phyloP scores from a whole-genome alignment of 2,888 invertebrate species.

The Acronicta alni region DNA sequence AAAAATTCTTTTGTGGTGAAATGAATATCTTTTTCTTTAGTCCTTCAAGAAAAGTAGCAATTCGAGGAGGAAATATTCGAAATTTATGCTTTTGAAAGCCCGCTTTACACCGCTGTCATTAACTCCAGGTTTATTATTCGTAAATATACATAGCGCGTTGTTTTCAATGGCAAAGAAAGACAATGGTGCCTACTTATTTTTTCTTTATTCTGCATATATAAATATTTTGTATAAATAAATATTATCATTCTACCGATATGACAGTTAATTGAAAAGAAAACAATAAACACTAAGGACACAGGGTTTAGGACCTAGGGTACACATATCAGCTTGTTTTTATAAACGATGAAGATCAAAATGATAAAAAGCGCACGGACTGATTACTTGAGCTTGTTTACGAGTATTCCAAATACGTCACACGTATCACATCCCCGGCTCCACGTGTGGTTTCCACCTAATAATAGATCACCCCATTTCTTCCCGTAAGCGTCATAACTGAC shows the following conservation, averaged over 20 bases:
- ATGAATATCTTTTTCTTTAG: constrained; percentile 31
- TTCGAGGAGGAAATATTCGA: constrained; percentile 32
- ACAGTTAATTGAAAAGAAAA: constrained; percentile 15
- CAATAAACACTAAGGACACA: constrained; percentile 20
- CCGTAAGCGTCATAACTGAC: constrained; percentile 27
- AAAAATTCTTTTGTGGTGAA: constrained; percentile 39
- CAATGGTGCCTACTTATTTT: constrained; percentile 33
- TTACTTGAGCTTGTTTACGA: constrained; percentile 9
- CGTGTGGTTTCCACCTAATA: constrained; percentile 40
- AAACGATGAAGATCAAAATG: constrained; percentile 10
- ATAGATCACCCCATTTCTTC: constrained; percentile 42
- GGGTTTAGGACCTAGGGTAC: constrained; percentile 3
- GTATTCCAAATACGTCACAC: constrained; percentile 11
- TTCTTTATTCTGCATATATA: constrained; percentile 29
- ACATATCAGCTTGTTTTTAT: constrained; percentile 9
- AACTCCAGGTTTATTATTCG: constrained; percentile 36
- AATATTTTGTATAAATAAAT: constrained; percentile 31
- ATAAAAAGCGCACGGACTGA: constrained; percentile 2
- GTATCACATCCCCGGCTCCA: constrained; percentile 13
- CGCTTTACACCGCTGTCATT: constrained; percentile 23
- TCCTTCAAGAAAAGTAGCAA: constrained; percentile 37
- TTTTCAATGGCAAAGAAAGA: constrained; percentile 21
- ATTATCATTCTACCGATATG: constrained; percentile 20
- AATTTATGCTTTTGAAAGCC: constrained; percentile 26
- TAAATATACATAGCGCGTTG: constrained; percentile 19